Percentiles rank a stretch among this genome's conserved stretches.
Evolutionary conservation across 2,888 invertebrate genomes (phyloP).

Genomic region (Macaria notata): DNA sequence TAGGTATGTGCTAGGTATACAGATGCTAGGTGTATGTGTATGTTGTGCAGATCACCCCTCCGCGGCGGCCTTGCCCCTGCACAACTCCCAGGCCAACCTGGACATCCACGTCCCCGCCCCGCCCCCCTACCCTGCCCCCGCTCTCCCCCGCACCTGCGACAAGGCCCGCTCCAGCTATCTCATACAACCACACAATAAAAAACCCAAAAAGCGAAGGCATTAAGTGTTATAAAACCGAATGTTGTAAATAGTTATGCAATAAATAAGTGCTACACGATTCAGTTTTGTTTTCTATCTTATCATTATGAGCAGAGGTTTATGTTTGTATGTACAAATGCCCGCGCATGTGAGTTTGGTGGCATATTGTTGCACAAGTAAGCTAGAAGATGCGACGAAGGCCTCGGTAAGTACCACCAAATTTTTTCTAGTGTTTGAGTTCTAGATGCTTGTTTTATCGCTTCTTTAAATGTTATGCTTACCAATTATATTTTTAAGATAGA

Average conservation of each 20-base stretch:
- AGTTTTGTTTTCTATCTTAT: conserved; percentile 40
- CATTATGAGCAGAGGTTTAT: conserved; percentile 68
- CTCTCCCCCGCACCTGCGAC: conserved; percentile 18
- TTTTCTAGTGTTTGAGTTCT: conserved; percentile 20
- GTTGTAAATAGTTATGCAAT: conserved; percentile 47
- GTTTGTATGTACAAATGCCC: conserved; percentile 27
- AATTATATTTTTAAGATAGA: not conserved
- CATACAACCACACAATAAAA: conserved; percentile 43
- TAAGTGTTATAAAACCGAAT: conserved; percentile 4
- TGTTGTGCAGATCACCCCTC: conserved; percentile 48
- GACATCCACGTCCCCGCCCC: conserved; percentile 52
- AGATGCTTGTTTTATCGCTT: conserved; percentile 15
- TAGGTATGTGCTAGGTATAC: no score
- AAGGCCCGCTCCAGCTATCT: conserved; percentile 50
- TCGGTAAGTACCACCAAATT: conserved; percentile 28
- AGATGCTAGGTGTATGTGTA: not conserved
- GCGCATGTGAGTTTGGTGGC: conserved; percentile 20
- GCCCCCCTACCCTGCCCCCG: conserved; percentile 34
- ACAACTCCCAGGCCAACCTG: conserved; percentile 61
- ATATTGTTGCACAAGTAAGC: conserved; percentile 15
- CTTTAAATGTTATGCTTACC: not conserved
- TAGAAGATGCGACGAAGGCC: conserved; percentile 20
- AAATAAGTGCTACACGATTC: conserved; percentile 43
- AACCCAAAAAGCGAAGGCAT: conserved; percentile 42
- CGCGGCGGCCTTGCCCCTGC: conserved; percentile 55